Percentiles rank a stretch among this genome's conserved stretches.
Conservation (phyloP, 2,888 invertebrate genomes). For the Luperina testacea region DNA sequence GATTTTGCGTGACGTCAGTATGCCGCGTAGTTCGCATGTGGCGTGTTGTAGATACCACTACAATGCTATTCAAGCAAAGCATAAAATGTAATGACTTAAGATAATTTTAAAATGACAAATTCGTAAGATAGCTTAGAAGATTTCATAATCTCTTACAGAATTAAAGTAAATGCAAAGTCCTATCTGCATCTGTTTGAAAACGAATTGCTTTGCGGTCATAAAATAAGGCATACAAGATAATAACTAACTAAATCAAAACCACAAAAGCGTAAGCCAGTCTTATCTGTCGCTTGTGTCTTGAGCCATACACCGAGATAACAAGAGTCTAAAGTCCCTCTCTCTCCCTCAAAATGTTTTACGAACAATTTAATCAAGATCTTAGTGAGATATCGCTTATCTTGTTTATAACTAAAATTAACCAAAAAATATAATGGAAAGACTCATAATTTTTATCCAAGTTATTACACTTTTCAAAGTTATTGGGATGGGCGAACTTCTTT, state of each 20-base stretch:
- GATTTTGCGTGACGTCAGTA: too few species aligned
- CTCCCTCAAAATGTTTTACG: conserved; percentile 68
- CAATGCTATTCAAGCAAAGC: too few species aligned
- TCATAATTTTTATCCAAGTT: conserved; percentile 56
- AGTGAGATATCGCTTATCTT: conserved; percentile 67
- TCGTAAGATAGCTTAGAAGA: neutral
- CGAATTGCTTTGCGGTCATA: neutral
- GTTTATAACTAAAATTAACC: conserved; percentile 66
- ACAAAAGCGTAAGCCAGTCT: neutral
- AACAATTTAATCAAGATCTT: conserved; percentile 72
- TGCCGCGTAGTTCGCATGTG: too few species aligned
- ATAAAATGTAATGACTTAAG: neutral
- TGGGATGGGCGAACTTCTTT: conserved; percentile 39
- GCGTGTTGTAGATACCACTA: too few species aligned
- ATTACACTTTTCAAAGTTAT: conserved; percentile 54
- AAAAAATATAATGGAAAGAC: conserved; percentile 56
- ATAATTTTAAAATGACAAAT: neutral
- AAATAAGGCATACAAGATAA: neutral
- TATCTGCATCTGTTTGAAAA: neutral
- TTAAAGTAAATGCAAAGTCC: neutral
- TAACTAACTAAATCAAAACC: neutral
- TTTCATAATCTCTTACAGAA: neutral
- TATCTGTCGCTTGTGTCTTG: conserved; percentile 13
- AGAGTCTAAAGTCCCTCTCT: conserved; percentile 55
- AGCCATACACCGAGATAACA: conserved; percentile 57